These are phyloP conservation scores for Thunnus maccoyii DNA, from an alignment of 2,113 vertebrate species.

Conservation along the genomic window DNA sequence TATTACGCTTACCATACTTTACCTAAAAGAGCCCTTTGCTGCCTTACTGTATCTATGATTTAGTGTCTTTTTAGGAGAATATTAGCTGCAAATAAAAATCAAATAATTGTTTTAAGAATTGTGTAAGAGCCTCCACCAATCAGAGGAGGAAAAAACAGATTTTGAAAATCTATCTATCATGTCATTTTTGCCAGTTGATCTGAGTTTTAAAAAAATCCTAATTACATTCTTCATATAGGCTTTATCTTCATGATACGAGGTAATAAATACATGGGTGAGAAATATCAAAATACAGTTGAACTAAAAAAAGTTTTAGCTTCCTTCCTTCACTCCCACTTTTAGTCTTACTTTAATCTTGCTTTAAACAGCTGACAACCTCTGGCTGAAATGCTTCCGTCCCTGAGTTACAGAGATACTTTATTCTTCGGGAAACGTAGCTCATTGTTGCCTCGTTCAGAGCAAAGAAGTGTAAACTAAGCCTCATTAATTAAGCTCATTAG, in stretches of 20 bases:
- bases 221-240: background rate
- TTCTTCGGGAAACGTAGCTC: constrained; percentile 24
- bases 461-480: constrained; percentile 63
- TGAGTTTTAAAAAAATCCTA: too few relatives aligned
- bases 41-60: too few relatives aligned
- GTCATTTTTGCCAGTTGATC: too few relatives aligned
- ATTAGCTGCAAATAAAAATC: too few relatives aligned
- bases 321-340: background rate
- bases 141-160: too few relatives aligned
- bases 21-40: too few relatives aligned
- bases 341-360: background rate
- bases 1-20: too few relatives aligned
- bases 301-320: background rate
- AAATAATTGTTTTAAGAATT: too few relatives aligned
- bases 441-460: constrained; percentile 51
- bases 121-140: too few relatives aligned
- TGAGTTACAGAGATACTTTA: constrained; percentile 18
- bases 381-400: background rate
- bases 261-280: background rate
- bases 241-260: background rate
- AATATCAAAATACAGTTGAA: background rate
- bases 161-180: too few relatives aligned
- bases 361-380: constrained; percentile 10
- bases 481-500: constrained; percentile 81
- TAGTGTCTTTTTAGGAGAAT: too few relatives aligned